Evolutionary conservation across 2,797 vertebrate genomes (phyloP).

Genomic region (Macroramphosus scolopax): DNA sequence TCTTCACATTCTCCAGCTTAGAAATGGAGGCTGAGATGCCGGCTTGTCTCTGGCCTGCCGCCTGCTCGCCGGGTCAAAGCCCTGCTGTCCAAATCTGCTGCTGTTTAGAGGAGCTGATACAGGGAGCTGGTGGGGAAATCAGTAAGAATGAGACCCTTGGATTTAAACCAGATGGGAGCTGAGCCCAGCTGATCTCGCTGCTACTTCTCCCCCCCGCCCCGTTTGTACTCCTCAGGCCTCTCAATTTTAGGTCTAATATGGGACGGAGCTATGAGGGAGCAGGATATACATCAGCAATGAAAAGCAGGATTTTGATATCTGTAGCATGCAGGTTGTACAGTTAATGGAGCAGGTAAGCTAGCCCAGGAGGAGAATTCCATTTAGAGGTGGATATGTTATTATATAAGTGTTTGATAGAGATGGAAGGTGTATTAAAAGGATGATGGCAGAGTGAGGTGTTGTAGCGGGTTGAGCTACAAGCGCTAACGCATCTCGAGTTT

Average conservation of each 20-base stretch:
- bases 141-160: constrained; percentile 47
- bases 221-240: constrained; percentile 10
- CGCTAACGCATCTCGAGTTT: constrained; percentile 1
- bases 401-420: constrained; percentile 23
- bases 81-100: constrained; percentile 44
- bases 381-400: constrained; percentile 22
- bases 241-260: constrained; percentile 17
- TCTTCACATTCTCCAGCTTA: constrained; percentile 19
- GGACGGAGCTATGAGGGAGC: constrained; percentile 7
- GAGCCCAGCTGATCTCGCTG: constrained; percentile 39
- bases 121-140: constrained; percentile 35
- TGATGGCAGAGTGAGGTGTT: constrained; percentile 7
- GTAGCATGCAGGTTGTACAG: background rate
- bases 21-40: constrained; percentile 16
- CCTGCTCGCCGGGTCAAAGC: constrained; percentile 51
- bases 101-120: constrained; percentile 43
- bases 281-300: constrained; percentile 15
- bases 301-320: constrained; percentile 21
- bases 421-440: constrained; percentile 8
- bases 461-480: background rate
- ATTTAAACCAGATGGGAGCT: constrained; percentile 56
- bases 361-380: constrained; percentile 14
- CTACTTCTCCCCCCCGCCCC: constrained; percentile 11
- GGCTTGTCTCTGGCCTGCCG: constrained; percentile 33
- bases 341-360: constrained; percentile 3